Evolutionary conservation across 1,140 invertebrate genomes (phyloP).

Genomic region (Epicauta chinensis): DNA sequence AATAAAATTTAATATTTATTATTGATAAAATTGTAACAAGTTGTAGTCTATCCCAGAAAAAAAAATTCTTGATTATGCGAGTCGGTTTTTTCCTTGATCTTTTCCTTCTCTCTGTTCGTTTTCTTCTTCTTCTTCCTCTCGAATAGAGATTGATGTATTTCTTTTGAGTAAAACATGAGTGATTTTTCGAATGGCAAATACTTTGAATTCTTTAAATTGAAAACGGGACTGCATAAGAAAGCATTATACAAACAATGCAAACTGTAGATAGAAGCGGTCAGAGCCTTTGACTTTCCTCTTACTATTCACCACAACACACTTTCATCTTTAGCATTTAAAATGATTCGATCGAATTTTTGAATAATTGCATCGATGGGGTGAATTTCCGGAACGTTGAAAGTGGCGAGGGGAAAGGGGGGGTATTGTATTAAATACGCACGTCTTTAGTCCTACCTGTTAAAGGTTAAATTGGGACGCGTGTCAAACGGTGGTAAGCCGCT

Average conservation of each 20-base stretch:
- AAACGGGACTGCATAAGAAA: constrained; percentile 35
- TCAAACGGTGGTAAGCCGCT: constrained; percentile 22
- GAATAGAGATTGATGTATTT: constrained; percentile 5
- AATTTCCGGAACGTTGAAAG: no score
- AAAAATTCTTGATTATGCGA: no score
- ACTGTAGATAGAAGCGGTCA: constrained; percentile 18
- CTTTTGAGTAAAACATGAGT: constrained; percentile 16
- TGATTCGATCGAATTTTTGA: no score
- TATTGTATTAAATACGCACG: no score
- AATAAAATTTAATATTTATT: constrained; percentile 5
- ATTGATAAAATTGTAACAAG: not conserved
- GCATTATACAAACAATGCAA: constrained; percentile 38
- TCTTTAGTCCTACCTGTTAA: constrained; percentile 20
- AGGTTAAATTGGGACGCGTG: constrained; percentile 19
- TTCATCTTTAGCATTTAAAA: constrained; percentile 39
- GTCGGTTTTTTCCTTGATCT: no score
- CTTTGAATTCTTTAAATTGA: constrained; percentile 22
- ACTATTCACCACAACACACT: constrained; percentile 9
- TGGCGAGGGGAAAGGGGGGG: no score
- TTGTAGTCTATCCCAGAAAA: constrained; percentile 2
- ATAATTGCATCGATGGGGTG: no score
- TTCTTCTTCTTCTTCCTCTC: no score
- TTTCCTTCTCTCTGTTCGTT: no score
- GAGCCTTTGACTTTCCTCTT: constrained; percentile 11
- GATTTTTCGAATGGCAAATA: constrained; percentile 23